Base-by-base conservation (phyloP, 1,140 invertebrate species). In the Oryzaephilus surinamensis region DNA sequence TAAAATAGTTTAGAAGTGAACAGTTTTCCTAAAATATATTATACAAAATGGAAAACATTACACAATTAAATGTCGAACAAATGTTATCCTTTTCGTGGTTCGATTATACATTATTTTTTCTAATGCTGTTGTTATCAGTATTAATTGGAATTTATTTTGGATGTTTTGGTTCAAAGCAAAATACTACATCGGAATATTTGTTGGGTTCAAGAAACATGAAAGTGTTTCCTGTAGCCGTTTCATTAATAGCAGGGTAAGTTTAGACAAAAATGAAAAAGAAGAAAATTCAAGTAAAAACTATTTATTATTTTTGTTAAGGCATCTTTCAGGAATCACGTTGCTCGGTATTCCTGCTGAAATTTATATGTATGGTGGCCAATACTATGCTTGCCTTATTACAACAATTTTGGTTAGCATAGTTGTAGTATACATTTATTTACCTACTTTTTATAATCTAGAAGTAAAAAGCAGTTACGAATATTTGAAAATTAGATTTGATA, bases 131-230 rank as follows among this genome's bases (percentile, higher is more conserved):
- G 0, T 37, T 77, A 1, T 84, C 81, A 4, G 63, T 78, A 0
- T 56, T 75, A 1, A 84, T 87, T 39, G 84, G 84, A 0, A 58
- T 86, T 1, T 86, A 82, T 60, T 85, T 83, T 58, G 82, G 77
- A 3, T 82, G 75, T 50, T 78, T 76, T 47, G 73, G 76, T 7
- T 69, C 66, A 18, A 81, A 80, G 46, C 79, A 84, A 50, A 75
- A 80, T 27, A 79, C 74, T 0, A 75, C 76, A 0, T 62, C 73
- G 0, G 81, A 87, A 36, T 88, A 86, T 50, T 65, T 90, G 7
- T 72, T 86, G 65, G 84, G 79, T 3, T 81, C 81, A 3, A 77
- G 79, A 47, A 74, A 71, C 0, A 84, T 90, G 81, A 70, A 71
- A 6, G 71, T 79, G 38, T 72, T 83, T 43, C 80, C 82, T 0